phyloP scores from a whole-genome alignment of 1,140 invertebrate species.

The Atopsyche davidsoni region DNA sequence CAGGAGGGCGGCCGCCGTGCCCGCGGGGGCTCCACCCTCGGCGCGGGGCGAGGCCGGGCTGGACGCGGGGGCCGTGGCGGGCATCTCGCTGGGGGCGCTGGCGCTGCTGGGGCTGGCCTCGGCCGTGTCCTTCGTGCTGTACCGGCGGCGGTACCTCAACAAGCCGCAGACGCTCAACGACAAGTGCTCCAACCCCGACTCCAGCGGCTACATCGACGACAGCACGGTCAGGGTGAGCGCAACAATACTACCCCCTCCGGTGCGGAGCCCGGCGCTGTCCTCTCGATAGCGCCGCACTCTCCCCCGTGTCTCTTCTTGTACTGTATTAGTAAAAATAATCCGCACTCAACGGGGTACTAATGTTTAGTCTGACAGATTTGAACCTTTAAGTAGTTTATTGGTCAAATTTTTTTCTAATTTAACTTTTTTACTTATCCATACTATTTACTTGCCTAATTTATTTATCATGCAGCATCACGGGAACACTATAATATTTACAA shows the following conservation, averaged over 20 bases:
- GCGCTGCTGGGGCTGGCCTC: slow-evolving; percentile 60
- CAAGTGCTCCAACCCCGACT: slow-evolving; percentile 78
- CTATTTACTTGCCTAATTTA: no score
- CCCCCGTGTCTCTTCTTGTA: no score
- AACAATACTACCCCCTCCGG: slow-evolving; percentile 2
- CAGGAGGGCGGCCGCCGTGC: slow-evolving; percentile 7
- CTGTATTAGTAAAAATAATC: no score
- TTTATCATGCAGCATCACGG: no score
- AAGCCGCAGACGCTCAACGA: slow-evolving; percentile 74
- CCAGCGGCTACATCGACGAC: slow-evolving; percentile 82
- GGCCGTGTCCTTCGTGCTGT: slow-evolving; percentile 66
- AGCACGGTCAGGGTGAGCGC: slow-evolving; percentile 73
- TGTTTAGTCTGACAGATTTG: no score
- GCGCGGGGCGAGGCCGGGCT: slow-evolving; percentile 33
- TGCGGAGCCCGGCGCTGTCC: neutral
- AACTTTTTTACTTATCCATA: no score
- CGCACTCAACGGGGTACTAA: no score
- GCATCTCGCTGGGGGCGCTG: slow-evolving; percentile 63
- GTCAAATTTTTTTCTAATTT: no score
- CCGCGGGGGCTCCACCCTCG: neutral
- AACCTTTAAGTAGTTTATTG: no score
- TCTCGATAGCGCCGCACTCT: no score
- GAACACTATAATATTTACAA: no score
- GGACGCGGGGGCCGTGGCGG: slow-evolving; percentile 65
- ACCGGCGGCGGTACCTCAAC: slow-evolving; percentile 68